Base-by-base conservation (phyloP, 2,888 invertebrate species). In the Agrilus biguttatus region DNA sequence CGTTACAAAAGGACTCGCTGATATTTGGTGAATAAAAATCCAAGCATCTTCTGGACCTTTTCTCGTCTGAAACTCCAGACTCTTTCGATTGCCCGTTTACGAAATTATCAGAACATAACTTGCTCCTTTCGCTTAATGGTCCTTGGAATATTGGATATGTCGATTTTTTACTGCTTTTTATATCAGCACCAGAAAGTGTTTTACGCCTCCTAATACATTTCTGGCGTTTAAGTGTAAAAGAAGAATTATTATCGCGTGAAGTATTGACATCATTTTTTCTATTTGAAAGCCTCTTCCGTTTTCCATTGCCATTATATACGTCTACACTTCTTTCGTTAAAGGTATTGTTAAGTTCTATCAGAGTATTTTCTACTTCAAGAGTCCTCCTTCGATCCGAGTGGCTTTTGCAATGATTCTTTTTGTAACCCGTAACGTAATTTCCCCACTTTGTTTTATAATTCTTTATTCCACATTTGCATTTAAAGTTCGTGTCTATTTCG, bases 201-300 rank as follows among this genome's bases (percentile, higher is more conserved):
- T 71, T 72, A 50, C 73, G 70, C 47, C 74, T 66, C 3, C 77
- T 62, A 13, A 77, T 72, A 51, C 77, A 75, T 50, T 66, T 70
- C 55, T 77, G 77, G 14, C 77, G 63, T 56, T 70, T 73, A 33
- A 76, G 56, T 3, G 58, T 60, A 44, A 58, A 61, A 35, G 55
- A 64, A 40, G 48, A 45, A 39, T 45, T 46, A 39, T 62, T 65
- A 47, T 69, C 66, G 47, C 42, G 45, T 8, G 52, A 51, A 34
- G 45, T 48, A 13, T 58, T 46, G 12, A 50, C 45, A 14, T 48
- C 48, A 12, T 39, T 38, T 36, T 38, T 14, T 13, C 33, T 58
- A 41, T 55, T 48, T 5, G 51, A 41, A 5, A 40, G 39, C 39
- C 14, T 36, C 8, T 37, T 41, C 36, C 48, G 45, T 42, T 51